These are phyloP conservation scores for Rhincodon typus DNA, from an alignment of 2,797 vertebrate species.

Conservation along the genomic window DNA sequence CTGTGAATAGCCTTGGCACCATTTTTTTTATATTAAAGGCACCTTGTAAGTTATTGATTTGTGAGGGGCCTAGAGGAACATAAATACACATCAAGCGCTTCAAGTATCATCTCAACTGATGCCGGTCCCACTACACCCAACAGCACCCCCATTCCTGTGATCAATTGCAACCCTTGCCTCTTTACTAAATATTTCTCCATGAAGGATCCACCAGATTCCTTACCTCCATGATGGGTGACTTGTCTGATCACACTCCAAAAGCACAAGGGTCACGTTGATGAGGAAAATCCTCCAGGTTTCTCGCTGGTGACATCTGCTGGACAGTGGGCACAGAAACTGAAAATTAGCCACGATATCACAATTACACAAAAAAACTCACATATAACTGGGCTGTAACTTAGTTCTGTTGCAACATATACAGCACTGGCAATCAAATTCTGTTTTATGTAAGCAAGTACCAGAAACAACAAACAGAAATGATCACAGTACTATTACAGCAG, in stretches of 20 bases:
- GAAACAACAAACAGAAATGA: neutral
- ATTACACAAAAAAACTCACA: neutral
- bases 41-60: neutral
- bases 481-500: neutral
- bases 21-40: neutral
- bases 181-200: neutral
- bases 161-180: neutral
- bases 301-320: constrained; percentile 13
- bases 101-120: neutral
- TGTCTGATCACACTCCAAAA: neutral
- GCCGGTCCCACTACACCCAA: neutral
- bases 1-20: neutral
- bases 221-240: neutral
- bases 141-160: neutral
- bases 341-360: neutral
- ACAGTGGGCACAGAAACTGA: neutral
- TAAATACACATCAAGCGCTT: neutral
- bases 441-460: neutral
- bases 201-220: neutral
- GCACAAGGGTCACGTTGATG: neutral
- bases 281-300: neutral
- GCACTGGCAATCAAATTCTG: neutral
- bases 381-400: neutral
- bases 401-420: neutral
- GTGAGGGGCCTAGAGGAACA: neutral